phyloP scores from a whole-genome alignment of 2,888 invertebrate genomes.

The Idaea straminata region DNA sequence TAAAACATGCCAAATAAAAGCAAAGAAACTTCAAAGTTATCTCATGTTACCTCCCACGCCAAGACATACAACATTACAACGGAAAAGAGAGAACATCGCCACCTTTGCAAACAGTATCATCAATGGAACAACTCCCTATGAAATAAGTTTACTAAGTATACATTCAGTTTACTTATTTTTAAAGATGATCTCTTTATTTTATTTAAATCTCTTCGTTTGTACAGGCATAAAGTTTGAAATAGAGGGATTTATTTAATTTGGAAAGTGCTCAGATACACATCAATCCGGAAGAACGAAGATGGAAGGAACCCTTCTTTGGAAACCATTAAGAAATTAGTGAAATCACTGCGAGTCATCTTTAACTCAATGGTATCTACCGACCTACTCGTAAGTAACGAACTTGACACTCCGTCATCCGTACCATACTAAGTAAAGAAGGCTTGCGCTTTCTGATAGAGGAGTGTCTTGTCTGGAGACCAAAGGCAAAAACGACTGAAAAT shows the following conservation, averaged over 20 bases:
- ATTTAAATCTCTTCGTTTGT: neutral
- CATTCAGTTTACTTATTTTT: too few relatives aligned
- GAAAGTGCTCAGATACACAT: constrained; percentile 16
- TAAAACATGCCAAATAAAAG: neutral
- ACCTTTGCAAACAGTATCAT: too few relatives aligned
- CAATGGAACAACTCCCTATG: too few relatives aligned
- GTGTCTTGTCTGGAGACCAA: neutral
- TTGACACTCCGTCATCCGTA: neutral
- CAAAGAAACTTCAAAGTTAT: neutral
- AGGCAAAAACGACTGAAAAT: neutral
- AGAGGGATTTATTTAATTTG: constrained; percentile 12
- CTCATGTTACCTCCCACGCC: neutral
- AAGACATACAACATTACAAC: neutral
- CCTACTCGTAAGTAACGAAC: neutral
- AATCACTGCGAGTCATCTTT: constrained; percentile 20
- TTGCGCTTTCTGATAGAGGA: neutral
- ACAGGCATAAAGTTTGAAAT: neutral
- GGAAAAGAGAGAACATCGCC: neutral
- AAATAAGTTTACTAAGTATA: too few relatives aligned
- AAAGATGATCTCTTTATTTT: neutral
- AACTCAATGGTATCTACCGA: neutral
- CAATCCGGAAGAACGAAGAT: constrained; percentile 7
- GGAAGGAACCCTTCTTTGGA: constrained; percentile 6
- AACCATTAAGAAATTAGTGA: constrained; percentile 21
- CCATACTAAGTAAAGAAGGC: neutral